These are phyloP conservation scores for Trichoplusia ni DNA, from an alignment of 1,140 invertebrate genomes.

Conservation along the genomic window DNA sequence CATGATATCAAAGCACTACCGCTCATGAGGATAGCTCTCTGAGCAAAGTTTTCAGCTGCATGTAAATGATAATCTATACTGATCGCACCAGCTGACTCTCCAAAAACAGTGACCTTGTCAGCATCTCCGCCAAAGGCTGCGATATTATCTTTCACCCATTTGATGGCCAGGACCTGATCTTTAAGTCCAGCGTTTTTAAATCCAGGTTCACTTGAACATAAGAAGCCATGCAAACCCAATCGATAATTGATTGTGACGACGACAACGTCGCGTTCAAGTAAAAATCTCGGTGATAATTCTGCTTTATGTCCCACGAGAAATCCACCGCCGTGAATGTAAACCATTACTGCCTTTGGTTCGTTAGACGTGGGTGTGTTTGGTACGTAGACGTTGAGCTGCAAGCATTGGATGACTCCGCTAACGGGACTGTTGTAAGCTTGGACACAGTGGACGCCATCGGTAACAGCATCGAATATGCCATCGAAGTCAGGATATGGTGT, in stretches of 20 bases:
- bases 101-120: constrained; percentile 29
- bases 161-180: constrained; percentile 29
- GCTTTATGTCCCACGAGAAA: no score
- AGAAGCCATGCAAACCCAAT: constrained; percentile 24
- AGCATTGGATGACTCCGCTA: no score
- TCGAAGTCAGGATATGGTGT: no score
- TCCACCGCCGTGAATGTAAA: no score
- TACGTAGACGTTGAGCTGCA: no score
- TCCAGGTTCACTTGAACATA: constrained; percentile 11
- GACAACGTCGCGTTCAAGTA: constrained; percentile 30
- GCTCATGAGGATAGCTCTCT: constrained; percentile 33
- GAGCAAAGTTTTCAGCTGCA: constrained; percentile 12
- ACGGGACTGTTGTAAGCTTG: no score
- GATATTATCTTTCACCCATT: constrained; percentile 35
- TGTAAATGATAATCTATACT: constrained; percentile 18
- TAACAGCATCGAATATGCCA: no score
- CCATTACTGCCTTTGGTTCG: no score
- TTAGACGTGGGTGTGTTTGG: no score
- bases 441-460: no score
- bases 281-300: constrained; percentile 4
- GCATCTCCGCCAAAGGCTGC: constrained; percentile 26
- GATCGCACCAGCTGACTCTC: constrained; percentile 27
- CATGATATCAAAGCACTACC: constrained; percentile 8
- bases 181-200: constrained; percentile 32
- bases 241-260: constrained; percentile 34